phyloP scores from a whole-genome alignment of 2,888 invertebrate species.

The Drosophila neotestacea region DNA sequence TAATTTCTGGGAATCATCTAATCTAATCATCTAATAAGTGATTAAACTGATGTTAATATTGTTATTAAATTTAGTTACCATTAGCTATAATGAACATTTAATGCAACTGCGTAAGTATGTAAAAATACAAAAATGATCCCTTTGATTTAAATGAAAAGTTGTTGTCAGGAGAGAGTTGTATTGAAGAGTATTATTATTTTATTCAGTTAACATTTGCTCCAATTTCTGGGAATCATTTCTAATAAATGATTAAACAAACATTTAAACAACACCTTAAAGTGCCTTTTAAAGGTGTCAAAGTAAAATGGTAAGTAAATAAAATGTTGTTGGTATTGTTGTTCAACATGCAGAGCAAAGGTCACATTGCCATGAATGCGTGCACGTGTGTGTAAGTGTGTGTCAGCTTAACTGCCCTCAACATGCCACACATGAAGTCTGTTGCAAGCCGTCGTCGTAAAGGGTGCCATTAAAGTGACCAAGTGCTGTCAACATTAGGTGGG shows the following conservation, averaged over 20 bases:
- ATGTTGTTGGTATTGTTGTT: constrained; percentile 3
- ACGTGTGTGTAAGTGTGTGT: neutral
- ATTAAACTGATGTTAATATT: constrained; percentile 1
- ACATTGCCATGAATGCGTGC: neutral
- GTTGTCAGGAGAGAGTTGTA: too few species aligned
- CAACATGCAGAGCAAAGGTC: constrained; percentile 36
- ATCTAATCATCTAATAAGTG: constrained; percentile 29
- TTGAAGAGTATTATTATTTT: neutral
- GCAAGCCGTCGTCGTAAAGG: constrained; percentile 59
- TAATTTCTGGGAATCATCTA: constrained; percentile 11
- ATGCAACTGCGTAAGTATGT: too few species aligned
- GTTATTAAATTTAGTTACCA: too few species aligned
- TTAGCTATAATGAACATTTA: too few species aligned
- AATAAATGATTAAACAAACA: constrained; percentile 40
- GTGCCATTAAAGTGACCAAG: constrained; percentile 66
- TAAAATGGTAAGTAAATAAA: constrained; percentile 21
- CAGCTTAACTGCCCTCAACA: constrained; percentile 15
- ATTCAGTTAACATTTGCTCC: constrained; percentile 1
- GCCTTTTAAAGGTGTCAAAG: constrained; percentile 31
- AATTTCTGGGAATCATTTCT: constrained; percentile 12
- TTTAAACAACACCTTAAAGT: constrained; percentile 45
- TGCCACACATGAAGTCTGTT: constrained; percentile 20
- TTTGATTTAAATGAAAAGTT: neutral
- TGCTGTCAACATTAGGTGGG: constrained; percentile 71
- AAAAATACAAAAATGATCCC: too few species aligned